Conservation (phyloP, 2,888 invertebrate species). For the Lobophora halterata region DNA sequence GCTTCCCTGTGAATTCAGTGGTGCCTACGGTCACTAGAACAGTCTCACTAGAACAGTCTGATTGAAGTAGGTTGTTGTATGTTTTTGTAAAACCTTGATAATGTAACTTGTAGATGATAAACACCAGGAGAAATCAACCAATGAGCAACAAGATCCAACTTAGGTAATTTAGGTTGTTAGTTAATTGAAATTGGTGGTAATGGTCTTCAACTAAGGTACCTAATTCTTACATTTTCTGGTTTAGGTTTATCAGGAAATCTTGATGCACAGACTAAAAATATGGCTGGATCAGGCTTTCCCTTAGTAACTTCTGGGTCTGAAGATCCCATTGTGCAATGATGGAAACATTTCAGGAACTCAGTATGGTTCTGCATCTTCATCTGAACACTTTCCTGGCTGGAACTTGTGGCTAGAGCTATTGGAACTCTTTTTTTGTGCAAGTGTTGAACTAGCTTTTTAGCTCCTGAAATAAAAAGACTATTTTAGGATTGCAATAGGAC, state of each 20-base stretch:
- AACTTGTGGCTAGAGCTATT: conserved; percentile 93
- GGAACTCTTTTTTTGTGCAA: conserved; percentile 87
- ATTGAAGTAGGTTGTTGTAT: too few relatives aligned
- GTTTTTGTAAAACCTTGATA: too few relatives aligned
- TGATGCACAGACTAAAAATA: conserved; percentile 88
- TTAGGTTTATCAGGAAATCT: conserved; percentile 85
- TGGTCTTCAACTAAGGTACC: too few relatives aligned
- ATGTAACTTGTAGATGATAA: too few relatives aligned
- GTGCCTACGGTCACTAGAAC: too few relatives aligned
- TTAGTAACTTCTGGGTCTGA: conserved; percentile 90
- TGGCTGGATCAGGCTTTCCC: conserved; percentile 94
- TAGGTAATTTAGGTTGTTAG: too few relatives aligned
- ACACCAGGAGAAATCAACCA: too few relatives aligned
- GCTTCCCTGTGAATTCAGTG: too few relatives aligned
- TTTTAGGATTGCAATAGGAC: too few relatives aligned
- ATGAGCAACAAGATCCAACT: too few relatives aligned
- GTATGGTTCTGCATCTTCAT: conserved; percentile 85
- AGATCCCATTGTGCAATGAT: conserved; percentile 89
- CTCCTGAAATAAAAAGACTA: conserved; percentile 83
- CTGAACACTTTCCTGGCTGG: conserved; percentile 85
- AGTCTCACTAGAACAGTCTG: too few relatives aligned
- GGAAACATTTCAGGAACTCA: conserved; percentile 83
- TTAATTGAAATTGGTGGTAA: too few relatives aligned
- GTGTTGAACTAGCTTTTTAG: conserved; percentile 87
- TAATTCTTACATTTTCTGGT: conserved; percentile 76